Conservation (phyloP, 2,797 vertebrate species). For the Hipposideros larvatus region DNA sequence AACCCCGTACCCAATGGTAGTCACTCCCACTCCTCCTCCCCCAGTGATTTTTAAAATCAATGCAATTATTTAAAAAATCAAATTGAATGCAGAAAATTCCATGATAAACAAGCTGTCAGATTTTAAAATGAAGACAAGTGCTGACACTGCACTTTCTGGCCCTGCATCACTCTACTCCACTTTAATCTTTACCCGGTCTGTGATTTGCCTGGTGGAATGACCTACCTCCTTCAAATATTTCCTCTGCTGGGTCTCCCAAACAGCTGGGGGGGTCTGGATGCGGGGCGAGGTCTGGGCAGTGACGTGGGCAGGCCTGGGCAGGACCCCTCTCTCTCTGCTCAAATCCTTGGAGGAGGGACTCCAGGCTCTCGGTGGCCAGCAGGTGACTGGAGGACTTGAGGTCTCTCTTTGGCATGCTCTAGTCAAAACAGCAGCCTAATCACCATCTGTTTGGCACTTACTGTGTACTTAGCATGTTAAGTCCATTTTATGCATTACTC, state of each 20-base stretch:
- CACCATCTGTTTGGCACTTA: background rate
- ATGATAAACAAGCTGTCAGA: background rate
- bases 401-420: background rate
- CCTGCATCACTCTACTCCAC: fast-evolving
- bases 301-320: background rate
- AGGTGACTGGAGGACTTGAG: background rate
- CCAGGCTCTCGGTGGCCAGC: background rate
- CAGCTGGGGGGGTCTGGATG: background rate
- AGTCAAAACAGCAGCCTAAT: background rate
- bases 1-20: fast-evolving
- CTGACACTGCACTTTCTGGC: too few species aligned
- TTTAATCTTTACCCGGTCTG: background rate
- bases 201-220: background rate
- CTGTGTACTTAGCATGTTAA: background rate
- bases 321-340: background rate
- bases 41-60: too few species aligned
- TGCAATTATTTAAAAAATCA: background rate
- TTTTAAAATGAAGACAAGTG: background rate
- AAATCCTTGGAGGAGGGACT: background rate
- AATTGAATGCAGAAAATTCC: background rate
- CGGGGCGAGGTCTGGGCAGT: background rate
- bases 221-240: background rate
- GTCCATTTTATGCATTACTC: background rate
- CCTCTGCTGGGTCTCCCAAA: background rate
- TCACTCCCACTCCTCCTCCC: background rate